Evolutionary conservation across 1,140 invertebrate genomes (phyloP).

Genomic region (Zaprionus capensis): DNA sequence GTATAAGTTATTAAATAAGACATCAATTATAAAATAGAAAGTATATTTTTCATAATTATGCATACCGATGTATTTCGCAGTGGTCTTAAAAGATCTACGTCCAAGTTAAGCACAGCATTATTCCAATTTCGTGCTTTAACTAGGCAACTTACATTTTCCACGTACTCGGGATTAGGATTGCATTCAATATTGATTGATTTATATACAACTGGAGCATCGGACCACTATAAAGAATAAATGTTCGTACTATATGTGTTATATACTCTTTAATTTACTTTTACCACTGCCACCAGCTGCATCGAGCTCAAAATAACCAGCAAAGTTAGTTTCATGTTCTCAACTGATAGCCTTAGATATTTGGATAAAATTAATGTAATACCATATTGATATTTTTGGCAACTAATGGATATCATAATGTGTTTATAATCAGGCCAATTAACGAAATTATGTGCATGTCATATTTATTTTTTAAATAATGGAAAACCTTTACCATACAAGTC

Average conservation of each 20-base stretch:
- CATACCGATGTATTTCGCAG: constrained; percentile 39
- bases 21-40: no score
- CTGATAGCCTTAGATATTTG: background rate
- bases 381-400: background rate
- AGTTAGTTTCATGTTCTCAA: background rate
- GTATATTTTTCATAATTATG: background rate
- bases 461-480: background rate
- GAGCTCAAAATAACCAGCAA: constrained; percentile 1
- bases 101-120: constrained; percentile 23
- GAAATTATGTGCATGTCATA: background rate
- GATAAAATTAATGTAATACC: background rate
- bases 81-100: constrained; percentile 20
- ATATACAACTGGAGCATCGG: constrained; percentile 6
- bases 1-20: background rate
- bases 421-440: background rate
- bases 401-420: background rate
- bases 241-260: background rate
- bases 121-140: constrained; percentile 48
- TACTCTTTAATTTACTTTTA: background rate
- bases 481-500: background rate
- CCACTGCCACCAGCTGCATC: background rate
- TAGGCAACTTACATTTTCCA: constrained; percentile 8
- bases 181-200: constrained; percentile 46
- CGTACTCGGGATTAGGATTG: background rate
- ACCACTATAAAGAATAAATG: background rate